Base-by-base conservation (phyloP, 2,113 vertebrate species). In the Tachysurus vachellii region DNA sequence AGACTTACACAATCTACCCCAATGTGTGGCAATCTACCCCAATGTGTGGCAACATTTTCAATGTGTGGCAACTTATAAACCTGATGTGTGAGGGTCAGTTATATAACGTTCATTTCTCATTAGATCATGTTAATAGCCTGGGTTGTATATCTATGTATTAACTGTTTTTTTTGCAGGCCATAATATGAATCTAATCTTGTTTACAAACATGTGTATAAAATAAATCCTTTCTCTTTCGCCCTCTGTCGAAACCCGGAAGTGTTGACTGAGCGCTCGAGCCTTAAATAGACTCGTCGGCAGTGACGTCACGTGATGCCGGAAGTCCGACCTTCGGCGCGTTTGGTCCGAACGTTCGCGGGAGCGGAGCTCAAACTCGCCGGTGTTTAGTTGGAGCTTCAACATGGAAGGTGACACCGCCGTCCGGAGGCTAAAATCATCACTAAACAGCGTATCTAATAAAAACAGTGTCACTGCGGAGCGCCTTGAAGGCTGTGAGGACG, bases 351-450 rank as follows among this genome's bases (percentile, higher is more conserved):
- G 89, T 83, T 86, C 80, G 57, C 66, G 86, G 83, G 86, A 88
- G 89, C 79, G 57, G 88, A 64, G 53, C 19, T 23, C 21, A 4
- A 23, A 31, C 3, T 19, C n/a, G 53, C 50, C 16, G 53, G 53
- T 19, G 76, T 57, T 80, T 57, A 21, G 54, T 0, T 5, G 26
- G 54, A 80, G 59, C 17, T 11, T 91, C 80, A 93, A 92, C 73
- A 96, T 96, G 95, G 95, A 96, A 90, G 94, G 91, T 86, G 95
- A 95, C 88, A 94, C 92, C 79, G 85, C 95, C 12, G 80, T 96
- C 84, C 89, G 95, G 88, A 93, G 95, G 12, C 90, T 83, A 10
- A 91, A 90, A 54, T 68, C 9, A 3, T 81, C 85, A 21, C 76
- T 44, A 1, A 57, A 82, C 21, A 88, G 23, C 79, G 56, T 16